Conservation (phyloP, 2,113 vertebrate genomes). For the Rhagologus leucostigma region DNA sequence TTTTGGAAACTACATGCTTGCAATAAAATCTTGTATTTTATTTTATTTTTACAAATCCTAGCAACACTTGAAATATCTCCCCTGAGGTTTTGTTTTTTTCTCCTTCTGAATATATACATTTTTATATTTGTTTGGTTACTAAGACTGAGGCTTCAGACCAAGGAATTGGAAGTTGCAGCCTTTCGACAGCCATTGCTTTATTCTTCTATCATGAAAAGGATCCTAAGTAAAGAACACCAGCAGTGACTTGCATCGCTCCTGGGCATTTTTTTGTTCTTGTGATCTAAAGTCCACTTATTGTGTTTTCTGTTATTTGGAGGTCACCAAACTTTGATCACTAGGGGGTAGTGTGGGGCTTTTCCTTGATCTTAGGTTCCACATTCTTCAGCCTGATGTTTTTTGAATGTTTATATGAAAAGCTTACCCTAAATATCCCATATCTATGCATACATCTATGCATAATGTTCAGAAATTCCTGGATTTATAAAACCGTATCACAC, state of each 20-base stretch:
- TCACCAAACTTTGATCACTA: slow-evolving; percentile 84
- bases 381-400: slow-evolving; percentile 65
- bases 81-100: slow-evolving; percentile 46
- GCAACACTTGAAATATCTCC: slow-evolving; percentile 52
- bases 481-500: background rate
- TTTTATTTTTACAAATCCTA: slow-evolving; percentile 62
- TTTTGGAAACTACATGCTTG: background rate
- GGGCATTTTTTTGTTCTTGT: slow-evolving; percentile 84
- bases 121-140: slow-evolving; percentile 73
- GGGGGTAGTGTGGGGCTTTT: slow-evolving; percentile 74
- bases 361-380: slow-evolving; percentile 70
- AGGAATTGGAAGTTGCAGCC: slow-evolving; percentile 73
- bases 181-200: slow-evolving; percentile 73
- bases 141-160: slow-evolving; percentile 72
- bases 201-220: slow-evolving; percentile 80
- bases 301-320: slow-evolving; percentile 82
- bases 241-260: slow-evolving; percentile 78
- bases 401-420: slow-evolving; percentile 40
- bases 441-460: background rate
- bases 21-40: slow-evolving; percentile 20
- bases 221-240: slow-evolving; percentile 81
- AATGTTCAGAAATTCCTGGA: slow-evolving; percentile 9
- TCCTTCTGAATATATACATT: slow-evolving; percentile 65
- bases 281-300: slow-evolving; percentile 82
- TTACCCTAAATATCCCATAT: slow-evolving; percentile 15